Percentiles rank a stretch among this genome's conserved stretches.
These are phyloP conservation scores for Hirtodrosophila cameraria DNA, from an alignment of 2,888 invertebrate genomes.

Conservation along the genomic window DNA sequence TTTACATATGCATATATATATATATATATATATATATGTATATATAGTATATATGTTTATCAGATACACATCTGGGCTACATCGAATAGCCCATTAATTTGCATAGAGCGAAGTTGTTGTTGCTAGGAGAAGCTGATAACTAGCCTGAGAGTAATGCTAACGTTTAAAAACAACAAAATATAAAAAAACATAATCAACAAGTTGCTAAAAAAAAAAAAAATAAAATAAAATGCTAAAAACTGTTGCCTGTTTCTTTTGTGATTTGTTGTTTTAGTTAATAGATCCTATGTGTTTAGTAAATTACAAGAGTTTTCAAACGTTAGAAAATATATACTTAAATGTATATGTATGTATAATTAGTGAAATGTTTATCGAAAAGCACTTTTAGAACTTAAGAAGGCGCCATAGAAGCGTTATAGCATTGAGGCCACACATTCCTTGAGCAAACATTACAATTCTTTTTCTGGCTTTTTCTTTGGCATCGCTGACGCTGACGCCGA, in stretches of 20 bases:
- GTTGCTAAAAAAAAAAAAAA: no score
- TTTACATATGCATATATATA: constrained; percentile 25
- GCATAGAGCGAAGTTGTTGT: constrained; percentile 7
- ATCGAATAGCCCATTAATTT: constrained; percentile 14
- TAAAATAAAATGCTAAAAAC: constrained; percentile 34
- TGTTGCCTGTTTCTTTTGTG: constrained; percentile 2
- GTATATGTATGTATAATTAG: constrained; percentile 28
- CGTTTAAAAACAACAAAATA: not conserved
- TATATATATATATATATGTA: no score
- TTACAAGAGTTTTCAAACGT: constrained; percentile 46
- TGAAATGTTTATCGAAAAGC: constrained; percentile 49
- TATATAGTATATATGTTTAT: constrained; percentile 41
- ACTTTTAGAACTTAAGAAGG: constrained; percentile 33
- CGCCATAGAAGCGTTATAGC: constrained; percentile 12
- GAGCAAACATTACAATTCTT: constrained; percentile 70
- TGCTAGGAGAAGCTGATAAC: constrained; percentile 53
- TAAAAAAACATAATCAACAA: constrained; percentile 1
- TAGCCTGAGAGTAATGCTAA: constrained; percentile 39
- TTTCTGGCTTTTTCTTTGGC: constrained; percentile 68
- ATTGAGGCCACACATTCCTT: constrained; percentile 4
- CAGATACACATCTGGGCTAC: constrained; percentile 15
- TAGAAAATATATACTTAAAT: constrained; percentile 20
- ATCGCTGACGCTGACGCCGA: constrained; percentile 15
- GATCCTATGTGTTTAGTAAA: constrained; percentile 41
- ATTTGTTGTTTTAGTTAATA: constrained; percentile 3